Evolutionary conservation across 2,113 vertebrate species (phyloP), one percentile per base, ranked within the genome.

Genomic region (Lota lota): DNA sequence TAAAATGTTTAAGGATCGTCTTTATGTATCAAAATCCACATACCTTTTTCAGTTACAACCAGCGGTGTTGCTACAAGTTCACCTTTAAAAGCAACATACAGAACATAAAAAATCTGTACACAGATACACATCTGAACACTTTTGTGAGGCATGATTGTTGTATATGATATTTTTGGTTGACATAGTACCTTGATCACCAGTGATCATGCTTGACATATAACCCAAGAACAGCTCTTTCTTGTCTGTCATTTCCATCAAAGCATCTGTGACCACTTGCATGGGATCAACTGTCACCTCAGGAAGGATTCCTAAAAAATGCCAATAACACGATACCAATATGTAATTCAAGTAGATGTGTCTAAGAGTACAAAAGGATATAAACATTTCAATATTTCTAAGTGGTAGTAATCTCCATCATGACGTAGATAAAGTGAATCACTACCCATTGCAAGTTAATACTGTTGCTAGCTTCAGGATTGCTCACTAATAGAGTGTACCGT

Each of bases 191-290:
- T 89, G 88, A 59, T 88, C 84, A 15, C 87, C 80, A 79, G 87
- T 82, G 22, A 92, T 11, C 76, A 93, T 79, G 71, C 86, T 85
- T 4, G 90, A 89, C 77, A 93, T 85, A 65, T 90, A 92, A 10
- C 80, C 77, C 72, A 91, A 5, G 5, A 92, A 76, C 69, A 84
- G 61, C 33, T 91, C 89, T 68, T 85, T 92, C 73, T 84, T 83
- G 75, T 91, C 88, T 6, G 83, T 53, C 61, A 91, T 79, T 63
- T 90, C 89, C 72, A 90, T 76, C 53, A 92, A 40, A 0, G 86
- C 87, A 3, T 92, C 90, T 70, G 88, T 85, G 6, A 91, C 76
- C 4, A 87, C 79, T 80, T 92, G 90, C 86, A 91, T 80, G 2
- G 92, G 88, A 22, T 92, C 88, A 63, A 91, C 67, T 24, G 81